phyloP scores from a whole-genome alignment of 2,888 invertebrate genomes.

The Calameuta filiformis region DNA sequence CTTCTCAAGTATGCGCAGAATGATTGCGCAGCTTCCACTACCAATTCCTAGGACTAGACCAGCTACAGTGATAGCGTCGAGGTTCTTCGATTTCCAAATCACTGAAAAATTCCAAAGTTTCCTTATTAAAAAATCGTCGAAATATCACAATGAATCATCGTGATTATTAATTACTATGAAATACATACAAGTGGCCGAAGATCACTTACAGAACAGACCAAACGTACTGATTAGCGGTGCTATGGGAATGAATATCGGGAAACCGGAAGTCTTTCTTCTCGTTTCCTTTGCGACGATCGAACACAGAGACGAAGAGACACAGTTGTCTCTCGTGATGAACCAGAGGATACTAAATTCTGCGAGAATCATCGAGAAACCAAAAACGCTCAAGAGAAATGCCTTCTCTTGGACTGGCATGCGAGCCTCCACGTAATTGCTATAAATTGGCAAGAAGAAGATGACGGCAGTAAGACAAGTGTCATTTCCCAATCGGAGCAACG shows the following conservation, averaged over 20 bases:
- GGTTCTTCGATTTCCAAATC: slow-evolving; percentile 10
- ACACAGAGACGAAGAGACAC: background rate
- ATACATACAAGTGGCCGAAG: background rate
- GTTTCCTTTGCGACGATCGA: background rate
- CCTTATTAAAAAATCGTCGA: background rate
- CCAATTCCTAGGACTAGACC: slow-evolving; percentile 12
- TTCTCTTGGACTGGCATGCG: slow-evolving; percentile 10
- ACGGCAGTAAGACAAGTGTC: slow-evolving; percentile 2
- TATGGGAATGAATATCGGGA: background rate
- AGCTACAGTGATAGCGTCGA: slow-evolving; percentile 14
- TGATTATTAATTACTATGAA: background rate
- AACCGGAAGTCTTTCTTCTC: background rate
- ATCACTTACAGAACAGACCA: slow-evolving; percentile 16
- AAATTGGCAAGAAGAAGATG: slow-evolving; percentile 10
- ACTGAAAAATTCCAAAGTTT: background rate
- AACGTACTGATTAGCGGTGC: background rate
- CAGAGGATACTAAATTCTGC: slow-evolving; percentile 1
- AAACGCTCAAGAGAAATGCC: slow-evolving; percentile 17
- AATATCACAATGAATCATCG: background rate
- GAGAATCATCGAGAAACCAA: slow-evolving; percentile 12
- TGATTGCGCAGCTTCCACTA: slow-evolving; percentile 4
- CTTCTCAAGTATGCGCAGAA: slow-evolving; percentile 6
- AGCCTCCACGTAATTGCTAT: slow-evolving; percentile 7
- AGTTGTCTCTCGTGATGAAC: background rate
- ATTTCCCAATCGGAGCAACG: slow-evolving; percentile 13